Evolutionary conservation across 2,888 invertebrate species (phyloP).

Genomic region (Sinhomidia bicolor): DNA sequence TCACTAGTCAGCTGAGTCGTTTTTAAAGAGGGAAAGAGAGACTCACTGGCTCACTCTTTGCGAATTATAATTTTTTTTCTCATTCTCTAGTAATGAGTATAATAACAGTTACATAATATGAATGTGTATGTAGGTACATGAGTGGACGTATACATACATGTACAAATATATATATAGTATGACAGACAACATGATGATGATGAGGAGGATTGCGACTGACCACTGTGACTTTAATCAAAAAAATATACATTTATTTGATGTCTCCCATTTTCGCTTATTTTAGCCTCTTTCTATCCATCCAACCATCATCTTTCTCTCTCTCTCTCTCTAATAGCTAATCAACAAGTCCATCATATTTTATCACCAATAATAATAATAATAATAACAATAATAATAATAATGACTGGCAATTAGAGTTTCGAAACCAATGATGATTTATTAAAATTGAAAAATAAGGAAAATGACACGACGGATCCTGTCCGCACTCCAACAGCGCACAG

Average conservation of each 20-base stretch:
- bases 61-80: conserved; percentile 27
- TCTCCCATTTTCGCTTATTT: conserved; percentile 31
- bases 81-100: not conserved
- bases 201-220: conserved; percentile 7
- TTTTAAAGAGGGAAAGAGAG: not conserved
- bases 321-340: conserved; percentile 31
- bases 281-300: conserved; percentile 34
- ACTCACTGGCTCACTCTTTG: not conserved
- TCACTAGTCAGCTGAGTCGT: conserved; percentile 24
- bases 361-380: conserved; percentile 65
- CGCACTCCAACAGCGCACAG: not conserved
- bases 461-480: conserved; percentile 35
- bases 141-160: too few species aligned
- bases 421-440: conserved; percentile 75
- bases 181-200: conserved; percentile 25
- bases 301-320: not conserved
- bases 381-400: conserved; percentile 58
- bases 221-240: conserved; percentile 34
- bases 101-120: conserved; percentile 11
- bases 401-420: conserved; percentile 65
- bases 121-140: not conserved
- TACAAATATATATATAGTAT: too few species aligned
- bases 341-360: conserved; percentile 63
- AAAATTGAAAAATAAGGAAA: conserved; percentile 69
- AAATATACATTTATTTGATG: not conserved